A percentile compares a stretch with the other conserved stretches of the same genome.
phyloP scores from a whole-genome alignment of 2,888 invertebrate genomes.

The Lysandra coridon region DNA sequence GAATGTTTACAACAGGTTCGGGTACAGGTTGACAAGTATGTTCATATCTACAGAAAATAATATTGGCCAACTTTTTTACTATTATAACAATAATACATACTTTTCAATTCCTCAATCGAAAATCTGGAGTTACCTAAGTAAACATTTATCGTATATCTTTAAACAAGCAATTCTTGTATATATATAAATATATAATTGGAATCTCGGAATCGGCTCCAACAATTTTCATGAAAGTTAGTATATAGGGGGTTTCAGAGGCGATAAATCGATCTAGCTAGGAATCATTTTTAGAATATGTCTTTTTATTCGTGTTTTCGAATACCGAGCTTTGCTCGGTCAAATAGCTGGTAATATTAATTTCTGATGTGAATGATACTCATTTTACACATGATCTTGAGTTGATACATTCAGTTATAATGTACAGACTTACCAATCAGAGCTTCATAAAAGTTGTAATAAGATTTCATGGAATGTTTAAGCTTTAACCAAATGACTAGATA shows the following conservation, averaged over 20 bases:
- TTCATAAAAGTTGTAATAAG: slow-evolving; percentile 61
- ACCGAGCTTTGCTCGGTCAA: too few relatives aligned
- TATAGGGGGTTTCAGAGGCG: too few relatives aligned
- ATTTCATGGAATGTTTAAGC: slow-evolving; percentile 78
- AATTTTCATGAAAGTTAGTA: too few relatives aligned
- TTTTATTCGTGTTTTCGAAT: too few relatives aligned
- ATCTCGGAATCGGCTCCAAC: too few relatives aligned
- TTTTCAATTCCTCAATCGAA: neutral
- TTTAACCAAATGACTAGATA: slow-evolving; percentile 65
- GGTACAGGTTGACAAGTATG: slow-evolving; percentile 1
- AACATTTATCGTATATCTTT: neutral
- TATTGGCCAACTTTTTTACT: neutral
- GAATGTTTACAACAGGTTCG: slow-evolving; percentile 11
- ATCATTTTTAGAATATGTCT: too few relatives aligned
- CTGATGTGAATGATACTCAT: slow-evolving; percentile 21
- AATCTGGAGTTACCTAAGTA: neutral
- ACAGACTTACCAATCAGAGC: slow-evolving; percentile 62
- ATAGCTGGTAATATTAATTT: neutral
- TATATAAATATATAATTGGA: too few relatives aligned
- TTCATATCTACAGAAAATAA: neutral
- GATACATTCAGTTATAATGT: slow-evolving; percentile 42
- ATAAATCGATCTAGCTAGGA: too few relatives aligned
- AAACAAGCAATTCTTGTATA: too few relatives aligned
- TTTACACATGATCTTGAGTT: neutral
- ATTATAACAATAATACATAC: neutral